A percentile compares a stretch with the other conserved stretches of the same genome.
Conservation (phyloP, 2,888 invertebrate genomes). For the Malachius bipustulatus region DNA sequence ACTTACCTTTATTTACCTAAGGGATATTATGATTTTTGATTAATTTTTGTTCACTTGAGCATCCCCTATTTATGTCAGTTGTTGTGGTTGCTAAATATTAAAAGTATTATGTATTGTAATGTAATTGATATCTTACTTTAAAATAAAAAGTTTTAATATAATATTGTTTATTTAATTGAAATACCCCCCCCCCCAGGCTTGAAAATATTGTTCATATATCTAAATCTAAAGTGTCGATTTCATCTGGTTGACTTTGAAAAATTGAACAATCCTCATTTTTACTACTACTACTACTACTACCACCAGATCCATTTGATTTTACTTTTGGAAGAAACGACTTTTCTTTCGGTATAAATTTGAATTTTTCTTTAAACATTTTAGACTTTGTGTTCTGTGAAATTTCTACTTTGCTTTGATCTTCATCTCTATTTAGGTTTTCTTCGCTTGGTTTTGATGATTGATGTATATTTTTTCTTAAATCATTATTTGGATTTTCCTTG, state of each 20-base stretch:
- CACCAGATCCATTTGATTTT: not conserved
- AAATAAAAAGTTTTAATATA: too few relatives aligned
- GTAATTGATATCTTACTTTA: too few relatives aligned
- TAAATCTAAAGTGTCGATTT: slow-evolving; percentile 1
- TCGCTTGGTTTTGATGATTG: not conserved
- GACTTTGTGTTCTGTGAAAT: not conserved
- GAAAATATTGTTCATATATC: too few relatives aligned
- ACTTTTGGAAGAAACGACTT: not conserved
- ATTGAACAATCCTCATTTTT: not conserved
- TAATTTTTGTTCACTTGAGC: too few relatives aligned
- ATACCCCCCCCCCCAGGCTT: too few relatives aligned
- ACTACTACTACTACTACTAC: not conserved
- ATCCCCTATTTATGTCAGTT: too few relatives aligned
- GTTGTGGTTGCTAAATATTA: too few relatives aligned
- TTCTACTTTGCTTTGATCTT: not conserved
- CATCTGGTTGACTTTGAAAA: slow-evolving; percentile 1
- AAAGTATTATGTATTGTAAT: too few relatives aligned
- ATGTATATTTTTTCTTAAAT: too few relatives aligned
- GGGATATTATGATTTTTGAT: too few relatives aligned
- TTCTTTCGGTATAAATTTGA: slow-evolving; percentile 1
- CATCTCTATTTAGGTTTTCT: not conserved
- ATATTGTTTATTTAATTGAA: too few relatives aligned
- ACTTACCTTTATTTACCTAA: too few relatives aligned
- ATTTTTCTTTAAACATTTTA: slow-evolving; percentile 1
- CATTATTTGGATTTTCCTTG: not conserved